Evolutionary conservation across 1,140 invertebrate species (phyloP), one percentile per base, ranked within the genome.

Genomic region (Cydia strobilella): DNA sequence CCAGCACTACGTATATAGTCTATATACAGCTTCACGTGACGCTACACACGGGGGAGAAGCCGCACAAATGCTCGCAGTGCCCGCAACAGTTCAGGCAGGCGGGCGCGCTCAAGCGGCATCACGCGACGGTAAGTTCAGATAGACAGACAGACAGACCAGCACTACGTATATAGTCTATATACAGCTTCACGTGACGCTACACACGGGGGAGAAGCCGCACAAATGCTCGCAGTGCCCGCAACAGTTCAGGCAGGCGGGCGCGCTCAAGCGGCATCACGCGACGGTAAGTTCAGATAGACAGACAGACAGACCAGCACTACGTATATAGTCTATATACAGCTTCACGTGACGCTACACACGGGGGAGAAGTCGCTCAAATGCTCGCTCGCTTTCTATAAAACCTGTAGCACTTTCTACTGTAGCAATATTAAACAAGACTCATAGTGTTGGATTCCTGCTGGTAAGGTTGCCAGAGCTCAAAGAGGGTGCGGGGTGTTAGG

Each of bases 41-140:
- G 15, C 63, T 66, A 10, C 63, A 66, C 63, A 35, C 63, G 23
- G 63, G 63, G 12, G 63, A 66, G 63, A 66, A 66, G 27, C 63
- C 63, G 15, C 27, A 66, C 25, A 66, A 66, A 15, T 66, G 63
- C 25, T 12, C 25, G 12, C 12, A 66, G 25, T 66, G 63, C 15
- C 13, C 63, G 25, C 25, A n/a, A 3, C 25, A 66, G 63, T 66
- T 66, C 62, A 20, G 62, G 62, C 62, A 63, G 23, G 4, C 31
- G 12, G 27, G 31, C 66, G 85, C 59, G 79, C 75, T 35, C 85
- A 88, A 75, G 86, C 85, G 6, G 85, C 84, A 35, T 6, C 66
- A 39, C 27, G 25, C 20, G 18, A 25, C 20, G 23, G 62, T 63
- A 2, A n/a, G 54, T n/a, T n/a, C n/a, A n/a, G n/a, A n/a, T n/a